Evolutionary conservation across 2,888 invertebrate species (phyloP), one percentile per base, ranked within the genome.

Genomic region (Agrotis ipsilon): DNA sequence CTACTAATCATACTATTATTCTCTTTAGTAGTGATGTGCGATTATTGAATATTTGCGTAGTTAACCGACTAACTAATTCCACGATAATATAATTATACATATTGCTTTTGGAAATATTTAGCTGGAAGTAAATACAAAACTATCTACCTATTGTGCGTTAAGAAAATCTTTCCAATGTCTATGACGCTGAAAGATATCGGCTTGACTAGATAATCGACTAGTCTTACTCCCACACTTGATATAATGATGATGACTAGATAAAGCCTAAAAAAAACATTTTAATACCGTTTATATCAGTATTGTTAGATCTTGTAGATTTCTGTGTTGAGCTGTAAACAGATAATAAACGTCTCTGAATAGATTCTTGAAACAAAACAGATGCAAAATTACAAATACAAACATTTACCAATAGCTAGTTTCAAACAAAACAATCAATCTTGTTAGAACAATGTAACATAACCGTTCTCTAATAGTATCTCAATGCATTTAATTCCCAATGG

Each of bases 1-100:
- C 51, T 48, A 24, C 7, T 7, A 49, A 64, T 71, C 49, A 51
- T 78, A 27, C 80, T 82, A 76, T 82, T 77, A 81, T 78, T 71
- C 70, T 55, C 45, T 49, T 77, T 49, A 16, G 16, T 24, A 49
- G 55, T 74, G 24, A n/a, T 21, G 13, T 16, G 45, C 11, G n/a
- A n/a, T 54, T 48, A 16, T n/a, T 24, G 14, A 46, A 64, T 21
- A 64, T 71, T 64, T 71, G 64, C 9, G 27, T 74, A 9, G 14
- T 19, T 46, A 64, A 39, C 55, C 3, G 18, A 24, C 13, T 51
- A 43, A 60, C 51, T 72, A 58, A 71, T 74, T 71, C 52, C 43
- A 1, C 9, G 11, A 54, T 57, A 11, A 1, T 61, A 58, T n/a
- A n/a, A n/a, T n/a, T n/a, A 48, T 52, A 27, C 0, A 4, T 27